phyloP scores from a whole-genome alignment of 35 echinoderm and acorn worm genomes.

The Anneissia japonica region DNA sequence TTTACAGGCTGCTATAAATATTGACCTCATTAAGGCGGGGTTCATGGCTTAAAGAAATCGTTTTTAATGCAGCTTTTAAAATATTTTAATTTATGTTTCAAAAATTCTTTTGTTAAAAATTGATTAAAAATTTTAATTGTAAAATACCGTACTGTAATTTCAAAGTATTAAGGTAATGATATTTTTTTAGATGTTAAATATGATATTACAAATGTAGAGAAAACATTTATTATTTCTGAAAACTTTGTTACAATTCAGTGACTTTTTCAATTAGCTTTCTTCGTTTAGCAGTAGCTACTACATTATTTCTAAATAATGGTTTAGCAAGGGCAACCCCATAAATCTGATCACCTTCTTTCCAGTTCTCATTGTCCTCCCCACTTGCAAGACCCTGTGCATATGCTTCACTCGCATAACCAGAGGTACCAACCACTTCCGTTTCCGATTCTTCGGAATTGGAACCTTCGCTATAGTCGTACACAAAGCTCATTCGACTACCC shows the following conservation, averaged over 20 bases:
- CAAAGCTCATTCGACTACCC: not conserved
- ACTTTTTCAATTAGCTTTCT: not conserved
- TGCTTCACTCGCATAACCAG: not conserved
- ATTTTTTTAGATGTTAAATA: too few species aligned
- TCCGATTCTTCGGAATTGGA: not conserved
- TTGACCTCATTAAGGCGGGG: too few species aligned
- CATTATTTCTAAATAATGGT: not conserved
- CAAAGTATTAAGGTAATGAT: too few species aligned
- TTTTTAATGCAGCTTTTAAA: too few species aligned
- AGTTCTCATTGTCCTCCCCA: not conserved
- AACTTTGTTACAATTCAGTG: not conserved
- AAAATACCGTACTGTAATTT: too few species aligned
- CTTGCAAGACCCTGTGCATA: not conserved
- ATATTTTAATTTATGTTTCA: too few species aligned
- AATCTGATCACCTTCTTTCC: not conserved
- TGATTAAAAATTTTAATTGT: too few species aligned
- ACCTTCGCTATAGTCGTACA: not conserved
- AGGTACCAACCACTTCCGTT: not conserved
- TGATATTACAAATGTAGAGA: too few species aligned
- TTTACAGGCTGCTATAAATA: too few species aligned
- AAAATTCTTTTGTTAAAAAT: too few species aligned
- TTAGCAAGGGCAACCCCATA: not conserved
- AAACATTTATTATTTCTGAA: too few species aligned
- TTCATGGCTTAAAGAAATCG: too few species aligned
- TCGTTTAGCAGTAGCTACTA: not conserved